phyloP scores from a whole-genome alignment of 2,797 vertebrate species.

The Notolabrus celidotus region DNA sequence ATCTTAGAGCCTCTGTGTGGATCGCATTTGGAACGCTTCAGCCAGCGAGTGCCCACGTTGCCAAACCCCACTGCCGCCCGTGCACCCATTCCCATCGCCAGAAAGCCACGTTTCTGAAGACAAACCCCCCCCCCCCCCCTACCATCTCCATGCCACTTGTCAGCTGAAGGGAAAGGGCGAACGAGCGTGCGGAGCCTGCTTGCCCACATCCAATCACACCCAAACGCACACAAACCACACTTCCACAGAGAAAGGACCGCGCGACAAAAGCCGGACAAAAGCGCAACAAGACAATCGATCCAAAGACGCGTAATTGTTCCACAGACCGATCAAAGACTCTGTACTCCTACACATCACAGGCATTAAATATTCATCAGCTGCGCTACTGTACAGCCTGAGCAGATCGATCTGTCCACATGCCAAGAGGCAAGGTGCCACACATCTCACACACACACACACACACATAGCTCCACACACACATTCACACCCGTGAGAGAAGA shows the following conservation, averaged over 20 bases:
- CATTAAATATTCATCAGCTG: slow-evolving; percentile 34
- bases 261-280: slow-evolving; percentile 33
- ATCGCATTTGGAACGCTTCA: background rate
- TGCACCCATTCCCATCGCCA: slow-evolving; percentile 14
- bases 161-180: slow-evolving; percentile 10
- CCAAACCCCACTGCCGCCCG: slow-evolving; percentile 16
- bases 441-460: slow-evolving; percentile 20
- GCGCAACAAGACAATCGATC: slow-evolving; percentile 29
- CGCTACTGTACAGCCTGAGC: slow-evolving; percentile 29
- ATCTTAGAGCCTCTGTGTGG: background rate
- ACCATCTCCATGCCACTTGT: slow-evolving; percentile 41
- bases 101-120: slow-evolving; percentile 60
- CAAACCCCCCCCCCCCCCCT: slow-evolving; percentile 51
- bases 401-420: slow-evolving; percentile 48
- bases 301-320: background rate
- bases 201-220: slow-evolving; percentile 13
- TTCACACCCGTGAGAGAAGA: slow-evolving; percentile 25
- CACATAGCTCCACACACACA: background rate
- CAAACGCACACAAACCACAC: slow-evolving; percentile 18
- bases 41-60: slow-evolving; percentile 27
- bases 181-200: background rate
- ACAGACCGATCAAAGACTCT: background rate
- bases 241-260: slow-evolving; percentile 5
- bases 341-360: background rate
- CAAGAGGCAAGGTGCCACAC: slow-evolving; percentile 32